Evolutionary conservation across 2,113 vertebrate genomes (phyloP).

Genomic region (Trinectes maculatus): DNA sequence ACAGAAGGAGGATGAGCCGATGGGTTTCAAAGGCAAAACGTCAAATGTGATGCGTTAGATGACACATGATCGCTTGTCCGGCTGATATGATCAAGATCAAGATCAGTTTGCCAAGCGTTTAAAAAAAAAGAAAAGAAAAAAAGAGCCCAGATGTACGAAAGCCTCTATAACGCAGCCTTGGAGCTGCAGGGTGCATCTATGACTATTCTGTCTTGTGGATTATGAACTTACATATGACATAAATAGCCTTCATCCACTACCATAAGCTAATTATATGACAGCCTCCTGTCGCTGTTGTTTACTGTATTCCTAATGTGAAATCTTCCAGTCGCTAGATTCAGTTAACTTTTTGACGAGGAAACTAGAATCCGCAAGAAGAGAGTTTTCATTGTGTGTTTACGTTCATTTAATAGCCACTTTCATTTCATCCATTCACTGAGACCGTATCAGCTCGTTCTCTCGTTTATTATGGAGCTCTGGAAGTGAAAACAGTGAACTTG

Average conservation of each 20-base stretch:
- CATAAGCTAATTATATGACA: too few species aligned
- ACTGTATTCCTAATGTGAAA: not conserved
- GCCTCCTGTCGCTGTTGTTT: not conserved
- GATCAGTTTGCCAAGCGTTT: too few species aligned
- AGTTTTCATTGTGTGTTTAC: slow-evolving; percentile 26
- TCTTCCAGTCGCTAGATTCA: not conserved
- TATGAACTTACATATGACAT: not conserved
- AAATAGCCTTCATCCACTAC: too few species aligned
- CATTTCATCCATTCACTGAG: slow-evolving; percentile 31
- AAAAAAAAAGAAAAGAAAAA: not conserved
- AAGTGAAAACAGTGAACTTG: not conserved
- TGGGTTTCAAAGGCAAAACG: not conserved
- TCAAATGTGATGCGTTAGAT: not conserved
- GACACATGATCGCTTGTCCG: not conserved
- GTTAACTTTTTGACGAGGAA: not conserved
- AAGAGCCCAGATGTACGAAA: not conserved
- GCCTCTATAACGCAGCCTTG: not conserved
- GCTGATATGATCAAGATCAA: not conserved
- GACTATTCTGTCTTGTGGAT: not conserved
- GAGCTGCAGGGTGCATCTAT: not conserved
- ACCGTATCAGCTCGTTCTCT: not conserved
- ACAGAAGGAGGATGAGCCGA: slow-evolving; percentile 5
- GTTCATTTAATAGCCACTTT: slow-evolving; percentile 5
- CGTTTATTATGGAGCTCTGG: not conserved
- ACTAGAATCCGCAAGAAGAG: not conserved